phyloP scores from a whole-genome alignment of 2,797 vertebrate species.

The Acanthopagrus latus region DNA sequence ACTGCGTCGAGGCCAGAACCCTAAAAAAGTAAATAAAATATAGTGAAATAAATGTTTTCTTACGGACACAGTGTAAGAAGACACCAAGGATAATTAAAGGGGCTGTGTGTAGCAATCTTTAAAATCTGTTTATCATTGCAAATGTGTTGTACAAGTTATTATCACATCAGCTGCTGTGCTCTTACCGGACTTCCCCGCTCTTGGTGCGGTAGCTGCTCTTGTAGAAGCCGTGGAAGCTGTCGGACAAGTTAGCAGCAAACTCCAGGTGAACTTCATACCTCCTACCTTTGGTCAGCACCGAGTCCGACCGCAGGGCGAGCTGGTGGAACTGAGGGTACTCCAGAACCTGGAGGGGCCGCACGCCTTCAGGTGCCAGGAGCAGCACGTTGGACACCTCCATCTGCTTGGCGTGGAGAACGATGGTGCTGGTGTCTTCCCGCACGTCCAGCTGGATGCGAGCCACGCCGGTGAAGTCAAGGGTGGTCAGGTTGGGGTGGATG shows the following conservation, averaged over 20 bases:
- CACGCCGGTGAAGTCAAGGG: constrained; percentile 84
- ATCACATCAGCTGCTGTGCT: background rate
- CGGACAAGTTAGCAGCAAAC: constrained; percentile 89
- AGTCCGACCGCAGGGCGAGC: constrained; percentile 85
- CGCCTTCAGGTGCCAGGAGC: constrained; percentile 73
- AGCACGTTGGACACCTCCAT: constrained; percentile 81
- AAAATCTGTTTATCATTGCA: background rate
- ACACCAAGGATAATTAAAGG: background rate
- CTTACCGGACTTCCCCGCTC: constrained; percentile 88
- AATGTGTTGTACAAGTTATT: background rate
- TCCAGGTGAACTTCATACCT: constrained; percentile 85
- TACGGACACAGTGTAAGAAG: background rate
- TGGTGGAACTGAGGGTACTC: constrained; percentile 87
- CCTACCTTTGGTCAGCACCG: constrained; percentile 78
- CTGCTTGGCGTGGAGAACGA: constrained; percentile 89
- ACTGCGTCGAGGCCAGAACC: constrained; percentile 91
- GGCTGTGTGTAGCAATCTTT: background rate
- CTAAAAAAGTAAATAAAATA: constrained; percentile 66
- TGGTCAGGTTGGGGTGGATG: constrained; percentile 92
- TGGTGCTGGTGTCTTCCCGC: constrained; percentile 75
- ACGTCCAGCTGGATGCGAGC: constrained; percentile 85
- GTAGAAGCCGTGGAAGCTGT: constrained; percentile 92
- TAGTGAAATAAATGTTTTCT: background rate
- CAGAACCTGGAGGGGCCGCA: constrained; percentile 77
- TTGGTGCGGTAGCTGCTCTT: constrained; percentile 91